Evolutionary conservation across 92 coral and sea anemone genomes (phyloP), one percentile per base, ranked within the genome.

Genomic region (Anthopleura xanthogrammica): DNA sequence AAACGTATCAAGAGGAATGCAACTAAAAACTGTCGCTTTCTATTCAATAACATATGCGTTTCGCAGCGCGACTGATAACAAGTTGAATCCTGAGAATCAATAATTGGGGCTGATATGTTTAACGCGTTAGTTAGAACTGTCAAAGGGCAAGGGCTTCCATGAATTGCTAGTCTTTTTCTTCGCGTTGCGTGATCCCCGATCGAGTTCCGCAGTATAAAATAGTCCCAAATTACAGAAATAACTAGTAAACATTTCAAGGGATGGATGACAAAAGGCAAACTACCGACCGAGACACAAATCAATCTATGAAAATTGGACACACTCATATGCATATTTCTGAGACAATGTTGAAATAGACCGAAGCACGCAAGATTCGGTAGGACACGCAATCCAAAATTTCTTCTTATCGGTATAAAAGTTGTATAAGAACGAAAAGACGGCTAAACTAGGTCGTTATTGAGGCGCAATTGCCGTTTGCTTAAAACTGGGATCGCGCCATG

Each of bases 321-420:
- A 68, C 94, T 85, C 82, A 93, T 93, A 91, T 93, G 90, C 97
- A 93, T 93, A 93, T 82, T 90, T 52, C 29, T 52, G 90, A 93
- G 97, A 93, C 97, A 91, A 83, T 91, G 94, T 87, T 89, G 94
- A 88, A 87, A 83, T 83, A 86, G 58, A 77, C 73, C 65, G 87
- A 92, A 88, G 85, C 87, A 93, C 90, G 91, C 92, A 93, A 84
- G 85, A 76, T 83, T 46, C 24, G 16, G 72, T 46, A 72, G 14
- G 50, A 87, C 95, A 90, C 92, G 93, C 93, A 92, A 92, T 85
- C 89, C 46, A 50, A 72, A 76, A 41, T 43, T 52, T 12, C 77
- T 43, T 43, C 41, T 81, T 70, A 23, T n/a, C 13, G 58, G 50
- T 19, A 41, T 9, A 62, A 58, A 56, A 81, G 77, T 62, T 55